A percentile compares a stretch with the other conserved stretches of the same genome.
Evolutionary conservation across 2,888 invertebrate genomes (phyloP).

Genomic region (Anaspis maculata): DNA sequence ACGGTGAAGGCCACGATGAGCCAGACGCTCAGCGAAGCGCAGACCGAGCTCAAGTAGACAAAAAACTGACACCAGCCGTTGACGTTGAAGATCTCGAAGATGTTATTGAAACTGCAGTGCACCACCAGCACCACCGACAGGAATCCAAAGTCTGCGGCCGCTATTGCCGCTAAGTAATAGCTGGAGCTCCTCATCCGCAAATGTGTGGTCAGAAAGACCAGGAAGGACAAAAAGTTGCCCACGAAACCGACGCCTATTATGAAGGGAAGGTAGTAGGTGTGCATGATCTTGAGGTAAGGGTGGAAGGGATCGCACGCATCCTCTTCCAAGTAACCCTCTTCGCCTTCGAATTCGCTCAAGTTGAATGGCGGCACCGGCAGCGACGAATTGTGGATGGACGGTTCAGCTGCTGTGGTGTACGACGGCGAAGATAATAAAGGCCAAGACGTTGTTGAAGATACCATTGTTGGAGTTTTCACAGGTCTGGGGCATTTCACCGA

Average conservation of each 20-base stretch:
- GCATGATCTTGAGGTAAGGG: slow-evolving; percentile 42
- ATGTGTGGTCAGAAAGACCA: slow-evolving; percentile 53
- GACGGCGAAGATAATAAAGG: too few relatives aligned
- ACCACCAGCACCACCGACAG: slow-evolving; percentile 47
- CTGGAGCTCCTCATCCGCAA: slow-evolving; percentile 54
- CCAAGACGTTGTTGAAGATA: too few relatives aligned
- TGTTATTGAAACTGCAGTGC: slow-evolving; percentile 45
- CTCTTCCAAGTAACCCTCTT: slow-evolving; percentile 6
- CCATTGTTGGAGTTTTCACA: too few relatives aligned
- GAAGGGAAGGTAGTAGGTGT: slow-evolving; percentile 51
- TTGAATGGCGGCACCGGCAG: too few relatives aligned
- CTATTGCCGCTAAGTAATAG: slow-evolving; percentile 55
- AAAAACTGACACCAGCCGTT: slow-evolving; percentile 48
- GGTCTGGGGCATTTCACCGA: too few relatives aligned
- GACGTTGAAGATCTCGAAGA: slow-evolving; percentile 45
- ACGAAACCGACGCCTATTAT: slow-evolving; percentile 52
- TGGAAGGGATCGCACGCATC: slow-evolving; percentile 17
- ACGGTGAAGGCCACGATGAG: slow-evolving; percentile 62
- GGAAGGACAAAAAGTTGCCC: slow-evolving; percentile 52
- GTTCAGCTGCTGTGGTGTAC: too few relatives aligned
- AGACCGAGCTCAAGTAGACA: slow-evolving; percentile 37
- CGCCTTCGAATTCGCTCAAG: slow-evolving; percentile 8
- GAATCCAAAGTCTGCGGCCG: slow-evolving; percentile 53
- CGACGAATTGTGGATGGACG: too few relatives aligned
- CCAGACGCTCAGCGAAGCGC: slow-evolving; percentile 60